Evolutionary conservation across 2,113 vertebrate genomes (phyloP).

Genomic region (Callopanchax toddi): DNA sequence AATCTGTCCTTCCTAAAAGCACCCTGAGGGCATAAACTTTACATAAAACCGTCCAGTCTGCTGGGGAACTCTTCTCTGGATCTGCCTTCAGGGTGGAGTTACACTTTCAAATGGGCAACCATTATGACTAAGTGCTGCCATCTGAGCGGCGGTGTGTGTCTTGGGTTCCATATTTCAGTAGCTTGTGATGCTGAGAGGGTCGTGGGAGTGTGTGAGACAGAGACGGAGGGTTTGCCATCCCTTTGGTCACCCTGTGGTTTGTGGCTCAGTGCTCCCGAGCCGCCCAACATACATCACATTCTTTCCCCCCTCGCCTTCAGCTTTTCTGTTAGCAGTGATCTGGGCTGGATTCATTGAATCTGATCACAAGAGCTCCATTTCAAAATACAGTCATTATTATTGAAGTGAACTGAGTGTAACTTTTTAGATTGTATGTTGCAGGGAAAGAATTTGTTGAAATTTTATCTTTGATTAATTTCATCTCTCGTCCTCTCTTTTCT

Average conservation of each 20-base stretch:
- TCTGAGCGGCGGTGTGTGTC: conserved; percentile 62
- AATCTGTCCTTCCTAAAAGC: conserved; percentile 66
- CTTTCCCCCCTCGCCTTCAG: conserved; percentile 55
- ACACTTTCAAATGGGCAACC: conserved; percentile 67
- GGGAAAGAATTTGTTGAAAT: not conserved
- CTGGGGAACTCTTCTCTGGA: conserved; percentile 42
- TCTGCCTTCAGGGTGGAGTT: conserved; percentile 66
- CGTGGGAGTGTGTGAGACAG: conserved; percentile 29
- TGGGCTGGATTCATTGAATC: conserved; percentile 26
- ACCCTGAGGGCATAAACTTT: conserved; percentile 56
- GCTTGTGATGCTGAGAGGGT: conserved; percentile 48
- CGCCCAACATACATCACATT: conserved; percentile 51
- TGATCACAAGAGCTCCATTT: conserved; percentile 18
- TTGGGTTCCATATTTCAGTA: conserved; percentile 65
- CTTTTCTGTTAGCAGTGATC: conserved; percentile 37
- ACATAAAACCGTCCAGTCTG: conserved; percentile 58
- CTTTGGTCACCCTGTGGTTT: conserved; percentile 67
- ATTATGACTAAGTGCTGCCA: conserved; percentile 63
- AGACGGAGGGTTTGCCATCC: conserved; percentile 23
- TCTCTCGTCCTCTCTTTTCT: not conserved
- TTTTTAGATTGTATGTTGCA: not conserved
- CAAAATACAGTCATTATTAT: conserved; percentile 4
- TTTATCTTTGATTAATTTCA: not conserved
- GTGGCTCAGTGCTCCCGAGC: conserved; percentile 55
- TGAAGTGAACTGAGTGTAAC: not conserved